Evolutionary conservation across 2,113 vertebrate species (phyloP).

Genomic region (Spermophilus dauricus): DNA sequence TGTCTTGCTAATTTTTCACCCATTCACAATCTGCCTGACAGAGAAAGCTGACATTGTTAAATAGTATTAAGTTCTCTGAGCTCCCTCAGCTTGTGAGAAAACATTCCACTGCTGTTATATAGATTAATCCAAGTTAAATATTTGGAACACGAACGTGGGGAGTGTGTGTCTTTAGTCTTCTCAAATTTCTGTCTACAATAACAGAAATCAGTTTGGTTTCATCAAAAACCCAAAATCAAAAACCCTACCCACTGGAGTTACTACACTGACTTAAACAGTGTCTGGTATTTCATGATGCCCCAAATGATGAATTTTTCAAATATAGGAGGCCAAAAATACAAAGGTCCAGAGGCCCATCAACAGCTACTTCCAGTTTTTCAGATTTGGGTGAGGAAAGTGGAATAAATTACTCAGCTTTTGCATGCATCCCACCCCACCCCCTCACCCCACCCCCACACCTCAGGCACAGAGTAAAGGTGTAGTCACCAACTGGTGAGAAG

Average conservation of each 20-base stretch:
- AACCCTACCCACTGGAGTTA: neutral
- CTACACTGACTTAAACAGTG: slow-evolving; percentile 21
- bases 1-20: slow-evolving; percentile 62
- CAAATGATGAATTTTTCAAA: slow-evolving; percentile 42
- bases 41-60: slow-evolving; percentile 70
- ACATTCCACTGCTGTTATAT: neutral
- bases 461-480: neutral
- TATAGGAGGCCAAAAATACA: neutral
- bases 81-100: neutral
- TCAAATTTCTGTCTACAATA: neutral
- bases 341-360: neutral
- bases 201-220: slow-evolving; percentile 47
- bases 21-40: slow-evolving; percentile 60
- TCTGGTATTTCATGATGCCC: neutral
- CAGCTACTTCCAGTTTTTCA: neutral
- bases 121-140: slow-evolving; percentile 57
- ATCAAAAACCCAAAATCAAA: neutral
- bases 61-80: slow-evolving; percentile 44
- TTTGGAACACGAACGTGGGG: neutral
- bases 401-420: neutral
- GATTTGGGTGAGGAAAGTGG: neutral
- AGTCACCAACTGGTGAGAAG: neutral
- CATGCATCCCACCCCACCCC: neutral
- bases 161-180: slow-evolving; percentile 36
- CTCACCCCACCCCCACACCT: neutral